Evolutionary conservation across 2,113 vertebrate genomes (phyloP).

Genomic region (Scalopus aquaticus): DNA sequence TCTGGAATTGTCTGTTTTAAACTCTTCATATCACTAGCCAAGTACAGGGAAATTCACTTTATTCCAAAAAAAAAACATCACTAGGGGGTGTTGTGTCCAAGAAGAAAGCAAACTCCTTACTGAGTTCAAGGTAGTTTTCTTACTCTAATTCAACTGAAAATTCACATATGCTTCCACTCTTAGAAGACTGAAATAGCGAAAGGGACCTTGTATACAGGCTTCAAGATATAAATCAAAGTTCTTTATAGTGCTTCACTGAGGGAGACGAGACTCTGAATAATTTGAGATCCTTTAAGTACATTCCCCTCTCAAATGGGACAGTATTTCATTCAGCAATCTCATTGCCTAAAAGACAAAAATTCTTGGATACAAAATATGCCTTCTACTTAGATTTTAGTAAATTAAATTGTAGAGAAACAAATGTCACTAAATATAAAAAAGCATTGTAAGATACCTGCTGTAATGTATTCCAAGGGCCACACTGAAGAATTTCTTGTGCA

Average conservation of each 20-base stretch:
- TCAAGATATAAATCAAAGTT: neutral
- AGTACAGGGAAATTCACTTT: neutral
- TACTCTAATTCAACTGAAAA: neutral
- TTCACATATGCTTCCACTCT: neutral
- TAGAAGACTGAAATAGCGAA: neutral
- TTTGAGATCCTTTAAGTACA: neutral
- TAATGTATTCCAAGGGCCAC: constrained; percentile 85
- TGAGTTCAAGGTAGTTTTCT: neutral
- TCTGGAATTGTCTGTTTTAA: neutral
- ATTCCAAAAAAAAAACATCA: neutral
- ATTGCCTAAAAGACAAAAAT: neutral
- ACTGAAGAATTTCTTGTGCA: constrained; percentile 83
- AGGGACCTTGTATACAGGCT: neutral
- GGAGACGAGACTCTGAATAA: neutral
- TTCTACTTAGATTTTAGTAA: constrained; percentile 14
- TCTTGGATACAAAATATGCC: neutral
- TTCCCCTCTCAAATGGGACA: neutral
- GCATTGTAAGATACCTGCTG: constrained; percentile 87
- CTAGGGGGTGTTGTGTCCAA: neutral
- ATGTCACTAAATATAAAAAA: neutral
- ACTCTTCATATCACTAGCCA: neutral
- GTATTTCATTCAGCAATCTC: neutral
- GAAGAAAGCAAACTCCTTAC: neutral
- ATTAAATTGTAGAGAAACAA: neutral
- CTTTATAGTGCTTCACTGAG: neutral